These are phyloP conservation scores for Acleris literana DNA, from an alignment of 2,888 invertebrate genomes.

Conservation along the genomic window DNA sequence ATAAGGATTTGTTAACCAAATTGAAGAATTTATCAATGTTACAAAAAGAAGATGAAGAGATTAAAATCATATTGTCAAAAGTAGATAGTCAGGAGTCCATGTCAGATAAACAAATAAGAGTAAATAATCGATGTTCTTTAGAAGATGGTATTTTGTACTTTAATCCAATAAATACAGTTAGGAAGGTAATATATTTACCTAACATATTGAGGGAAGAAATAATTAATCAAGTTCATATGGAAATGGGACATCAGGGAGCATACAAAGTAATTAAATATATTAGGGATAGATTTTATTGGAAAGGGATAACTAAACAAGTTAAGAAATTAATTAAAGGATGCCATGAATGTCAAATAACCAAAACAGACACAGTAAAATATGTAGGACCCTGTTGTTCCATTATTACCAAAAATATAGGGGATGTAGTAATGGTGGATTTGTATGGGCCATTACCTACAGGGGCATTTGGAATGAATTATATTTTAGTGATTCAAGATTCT, in stretches of 20 bases:
- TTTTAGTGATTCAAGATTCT: too few relatives aligned
- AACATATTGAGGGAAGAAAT: constrained; percentile 10
- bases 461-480: too few relatives aligned
- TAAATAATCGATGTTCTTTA: neutral
- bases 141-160: constrained; percentile 4
- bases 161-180: too few relatives aligned
- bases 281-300: constrained; percentile 41
- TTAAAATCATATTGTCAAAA: constrained; percentile 6
- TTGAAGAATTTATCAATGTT: constrained; percentile 13
- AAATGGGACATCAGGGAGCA: constrained; percentile 43
- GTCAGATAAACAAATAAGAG: neutral
- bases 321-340: constrained; percentile 35
- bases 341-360: constrained; percentile 40
- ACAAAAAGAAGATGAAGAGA: constrained; percentile 27
- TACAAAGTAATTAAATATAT: constrained; percentile 41
- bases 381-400: constrained; percentile 26
- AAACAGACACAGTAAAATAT: constrained; percentile 31
- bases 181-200: constrained; percentile 33
- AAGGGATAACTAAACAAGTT: constrained; percentile 26
- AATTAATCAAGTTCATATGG: constrained; percentile 36
- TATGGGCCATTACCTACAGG: too few relatives aligned
- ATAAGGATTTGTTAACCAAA: neutral
- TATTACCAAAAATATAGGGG: neutral
- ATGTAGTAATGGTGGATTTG: too few relatives aligned
- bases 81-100: neutral